Percentiles rank a stretch among this genome's conserved stretches.
Conservation (phyloP, 2,888 invertebrate species). For the Pollenia angustigena region DNA sequence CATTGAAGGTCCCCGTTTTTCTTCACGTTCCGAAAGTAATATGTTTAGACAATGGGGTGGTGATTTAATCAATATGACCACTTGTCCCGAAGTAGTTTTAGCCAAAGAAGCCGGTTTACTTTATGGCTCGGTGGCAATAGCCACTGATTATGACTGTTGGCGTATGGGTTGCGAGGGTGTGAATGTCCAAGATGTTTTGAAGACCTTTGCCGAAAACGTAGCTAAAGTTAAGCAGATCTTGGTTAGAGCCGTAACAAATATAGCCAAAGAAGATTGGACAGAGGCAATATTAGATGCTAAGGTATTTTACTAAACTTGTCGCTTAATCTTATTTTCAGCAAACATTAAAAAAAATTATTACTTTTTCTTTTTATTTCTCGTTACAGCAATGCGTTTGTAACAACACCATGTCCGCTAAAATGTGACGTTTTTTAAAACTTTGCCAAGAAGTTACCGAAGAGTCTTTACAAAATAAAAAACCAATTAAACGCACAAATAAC, state of each 20-base stretch:
- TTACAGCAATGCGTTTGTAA: conserved; percentile 80
- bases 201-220: conserved; percentile 91
- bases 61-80: conserved; percentile 98
- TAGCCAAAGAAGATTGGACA: conserved; percentile 90
- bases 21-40: conserved; percentile 95
- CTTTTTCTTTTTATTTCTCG: conserved; percentile 1
- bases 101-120: conserved; percentile 97
- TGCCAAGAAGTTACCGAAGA: conserved; percentile 79
- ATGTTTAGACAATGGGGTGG: conserved; percentile 95
- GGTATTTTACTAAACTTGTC: conserved; percentile 83
- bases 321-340: neutral
- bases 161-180: conserved; percentile 88
- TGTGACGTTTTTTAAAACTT: conserved; percentile 80
- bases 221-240: conserved; percentile 91
- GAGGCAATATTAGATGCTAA: conserved; percentile 87
- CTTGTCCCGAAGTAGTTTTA: conserved; percentile 96
- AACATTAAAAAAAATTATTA: neutral
- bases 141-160: conserved; percentile 99
- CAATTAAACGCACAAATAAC: conserved; percentile 74
- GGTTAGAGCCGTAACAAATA: conserved; percentile 88
- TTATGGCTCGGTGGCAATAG: conserved; percentile 95
- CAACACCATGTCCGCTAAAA: conserved; percentile 80
- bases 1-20: conserved; percentile 96
- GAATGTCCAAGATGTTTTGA: conserved; percentile 90
- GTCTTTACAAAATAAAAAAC: conserved; percentile 76